These are phyloP conservation scores for Silurus meridionalis DNA, from an alignment of 2,113 vertebrate species.

Conservation along the genomic window DNA sequence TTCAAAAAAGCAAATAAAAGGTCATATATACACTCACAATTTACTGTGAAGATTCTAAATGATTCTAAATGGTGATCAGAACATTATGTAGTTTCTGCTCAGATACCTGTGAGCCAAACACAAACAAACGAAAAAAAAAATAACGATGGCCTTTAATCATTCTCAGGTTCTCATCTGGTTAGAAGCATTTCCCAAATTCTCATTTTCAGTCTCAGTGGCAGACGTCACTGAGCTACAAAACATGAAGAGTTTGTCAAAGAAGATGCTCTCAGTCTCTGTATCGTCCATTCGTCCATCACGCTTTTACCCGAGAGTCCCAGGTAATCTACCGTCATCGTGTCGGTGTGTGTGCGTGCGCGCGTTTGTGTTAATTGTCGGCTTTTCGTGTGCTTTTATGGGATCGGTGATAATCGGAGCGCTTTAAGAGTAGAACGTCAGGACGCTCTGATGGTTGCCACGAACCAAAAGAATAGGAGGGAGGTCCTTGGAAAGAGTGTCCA, in stretches of 20 bases:
- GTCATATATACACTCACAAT: slow-evolving; percentile 26
- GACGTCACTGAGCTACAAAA: slow-evolving; percentile 28
- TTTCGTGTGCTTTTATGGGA: slow-evolving; percentile 43
- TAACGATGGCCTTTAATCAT: slow-evolving; percentile 40
- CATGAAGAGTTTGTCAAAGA: slow-evolving; percentile 11
- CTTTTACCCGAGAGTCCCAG: slow-evolving; percentile 44
- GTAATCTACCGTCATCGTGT: slow-evolving; percentile 52
- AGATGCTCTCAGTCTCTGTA: slow-evolving; percentile 7
- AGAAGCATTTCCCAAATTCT: slow-evolving; percentile 26
- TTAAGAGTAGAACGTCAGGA: slow-evolving; percentile 99
- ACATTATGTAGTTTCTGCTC: slow-evolving; percentile 49
- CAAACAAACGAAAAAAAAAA: neutral
- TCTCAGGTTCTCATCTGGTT: slow-evolving; percentile 30
- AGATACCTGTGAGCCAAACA: slow-evolving; percentile 51
- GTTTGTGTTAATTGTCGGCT: slow-evolving; percentile 53
- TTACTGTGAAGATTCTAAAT: slow-evolving; percentile 37
- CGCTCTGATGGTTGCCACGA: slow-evolving; percentile 97
- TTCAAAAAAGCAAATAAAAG: slow-evolving; percentile 68
- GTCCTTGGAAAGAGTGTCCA: slow-evolving; percentile 90
- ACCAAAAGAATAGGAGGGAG: slow-evolving; percentile 92
- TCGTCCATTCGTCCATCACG: slow-evolving; percentile 12
- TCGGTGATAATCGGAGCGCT: slow-evolving; percentile 1
- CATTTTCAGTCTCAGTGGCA: slow-evolving; percentile 15
- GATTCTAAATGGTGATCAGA: slow-evolving; percentile 43
- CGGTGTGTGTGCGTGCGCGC: slow-evolving; percentile 46